Evolutionary conservation across 2,888 invertebrate species (phyloP).

Genomic region (Spodoptera littoralis): DNA sequence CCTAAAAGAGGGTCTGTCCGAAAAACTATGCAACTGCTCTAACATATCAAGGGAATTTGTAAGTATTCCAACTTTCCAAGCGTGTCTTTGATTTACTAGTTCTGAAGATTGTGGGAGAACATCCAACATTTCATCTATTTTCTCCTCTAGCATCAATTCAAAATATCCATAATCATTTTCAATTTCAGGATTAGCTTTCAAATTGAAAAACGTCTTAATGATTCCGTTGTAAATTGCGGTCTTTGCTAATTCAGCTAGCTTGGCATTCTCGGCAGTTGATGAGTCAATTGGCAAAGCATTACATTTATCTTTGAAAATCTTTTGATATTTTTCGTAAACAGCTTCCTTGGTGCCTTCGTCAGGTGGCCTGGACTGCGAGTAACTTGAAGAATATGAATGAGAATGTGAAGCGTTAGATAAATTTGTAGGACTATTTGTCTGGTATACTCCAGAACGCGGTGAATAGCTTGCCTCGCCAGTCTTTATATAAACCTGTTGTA

Average conservation of each 20-base stretch:
- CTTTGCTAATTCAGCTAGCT: constrained; percentile 60
- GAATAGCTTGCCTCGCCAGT: no score
- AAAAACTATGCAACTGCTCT: constrained; percentile 51
- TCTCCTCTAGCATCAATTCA: constrained; percentile 68
- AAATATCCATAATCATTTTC: constrained; percentile 65
- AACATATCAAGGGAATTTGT: constrained; percentile 54
- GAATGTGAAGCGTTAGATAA: not conserved
- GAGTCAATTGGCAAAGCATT: constrained; percentile 64
- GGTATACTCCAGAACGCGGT: no score
- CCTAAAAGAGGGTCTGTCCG: constrained; percentile 60
- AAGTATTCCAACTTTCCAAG: constrained; percentile 63
- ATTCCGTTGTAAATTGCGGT: constrained; percentile 65
- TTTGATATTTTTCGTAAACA: constrained; percentile 57
- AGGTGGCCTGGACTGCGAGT: not conserved
- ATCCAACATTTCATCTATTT: constrained; percentile 69
- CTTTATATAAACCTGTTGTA: not conserved
- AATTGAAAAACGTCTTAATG: constrained; percentile 64
- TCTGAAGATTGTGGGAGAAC: constrained; percentile 67
- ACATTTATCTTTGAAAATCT: constrained; percentile 63
- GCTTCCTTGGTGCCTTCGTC: constrained; percentile 27
- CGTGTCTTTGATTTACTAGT: constrained; percentile 52
- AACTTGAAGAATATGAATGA: constrained; percentile 12
- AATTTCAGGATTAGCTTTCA: constrained; percentile 64
- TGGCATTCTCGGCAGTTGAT: constrained; percentile 49
- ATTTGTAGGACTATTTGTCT: not conserved